Base-by-base conservation (phyloP, 2,888 invertebrate species). In the Kuschelorhynchus macadamiae region DNA sequence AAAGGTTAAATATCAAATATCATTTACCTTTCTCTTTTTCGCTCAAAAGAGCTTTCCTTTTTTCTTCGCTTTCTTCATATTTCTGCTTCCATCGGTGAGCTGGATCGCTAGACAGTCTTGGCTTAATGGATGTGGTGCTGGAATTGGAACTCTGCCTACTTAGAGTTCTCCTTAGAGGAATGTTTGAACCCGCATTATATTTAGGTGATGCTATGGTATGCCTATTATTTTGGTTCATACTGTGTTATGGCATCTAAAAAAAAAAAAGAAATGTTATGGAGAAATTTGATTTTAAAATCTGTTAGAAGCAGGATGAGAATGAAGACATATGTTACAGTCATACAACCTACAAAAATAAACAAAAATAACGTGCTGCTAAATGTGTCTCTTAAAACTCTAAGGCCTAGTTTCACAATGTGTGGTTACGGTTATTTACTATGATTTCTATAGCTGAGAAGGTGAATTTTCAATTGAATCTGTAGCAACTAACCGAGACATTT, bases 21-120 rank as follows among this genome's bases (percentile, higher is more conserved):
- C 7, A 12, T 30, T 86, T 81, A 92, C 92, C 88, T 86, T 90
- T 89, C 85, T 92, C 92, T 69, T 88, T 88, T 82, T 90, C 89
- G 71, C 89, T 87, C 53, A 91, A 85, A 75, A 91, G 82, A 49
- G 86, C 81, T 82, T 91, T 91, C 81, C 91, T 86, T 81, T 87
- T 89, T 77, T 88, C 87, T 80, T 92, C 92, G 4, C 89, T 86
- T 44, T 92, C 92, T 77, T 92, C 91, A 81, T 87, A 91, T 84
- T 89, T 89, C 71, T 83, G 85, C 84, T 89, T 91, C 91, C 91
- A 92, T 79, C 87, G 86, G 79, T 87, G 86, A 81, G 84, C 82
- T 42, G 77, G 75, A 44, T 78, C 77, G 46, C 71, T 78, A 1
- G 74, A 72, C 4, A 59, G n/a, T 14, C 69, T 41, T 5, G 64